A percentile compares a stretch with the other conserved stretches of the same genome.
phyloP scores from a whole-genome alignment of 2,797 vertebrate species.

The Microchirus variegatus region DNA sequence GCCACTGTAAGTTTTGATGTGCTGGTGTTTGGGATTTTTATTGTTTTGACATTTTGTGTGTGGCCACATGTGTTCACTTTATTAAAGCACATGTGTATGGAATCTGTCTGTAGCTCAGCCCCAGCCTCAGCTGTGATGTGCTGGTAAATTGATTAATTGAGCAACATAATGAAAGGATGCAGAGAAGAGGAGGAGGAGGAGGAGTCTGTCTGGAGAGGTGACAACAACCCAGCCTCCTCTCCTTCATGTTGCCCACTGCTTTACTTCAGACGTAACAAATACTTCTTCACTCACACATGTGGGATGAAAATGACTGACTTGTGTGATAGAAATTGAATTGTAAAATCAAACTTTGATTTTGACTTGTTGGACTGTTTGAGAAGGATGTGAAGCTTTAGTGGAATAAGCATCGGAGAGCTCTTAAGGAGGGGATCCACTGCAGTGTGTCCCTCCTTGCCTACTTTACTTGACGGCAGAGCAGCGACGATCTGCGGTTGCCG shows the following conservation, averaged over 20 bases:
- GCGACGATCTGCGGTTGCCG: slow-evolving; percentile 33
- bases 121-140: slow-evolving; percentile 49
- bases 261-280: slow-evolving; percentile 16
- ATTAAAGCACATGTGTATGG: slow-evolving; percentile 32
- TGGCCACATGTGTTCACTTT: slow-evolving; percentile 24
- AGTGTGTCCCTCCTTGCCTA: slow-evolving; percentile 52
- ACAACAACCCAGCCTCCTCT: slow-evolving; percentile 18
- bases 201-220: slow-evolving; percentile 11
- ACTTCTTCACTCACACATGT: slow-evolving; percentile 14
- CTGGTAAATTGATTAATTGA: slow-evolving; percentile 17
- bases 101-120: slow-evolving; percentile 45
- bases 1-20: slow-evolving; percentile 36
- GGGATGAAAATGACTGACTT: slow-evolving; percentile 29
- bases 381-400: slow-evolving; percentile 58
- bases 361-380: slow-evolving; percentile 47
- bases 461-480: slow-evolving; percentile 69
- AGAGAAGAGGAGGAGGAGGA: slow-evolving; percentile 13
- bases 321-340: background rate
- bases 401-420: slow-evolving; percentile 27
- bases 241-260: slow-evolving; percentile 34
- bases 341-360: slow-evolving; percentile 37
- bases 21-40: slow-evolving; percentile 19
- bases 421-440: slow-evolving; percentile 49
- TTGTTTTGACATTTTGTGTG: slow-evolving; percentile 21
- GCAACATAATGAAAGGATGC: slow-evolving; percentile 25